A percentile compares a stretch with the other conserved stretches of the same genome.
Conservation (phyloP, 2,888 invertebrate genomes). For the Tenthredo distinguenda region DNA sequence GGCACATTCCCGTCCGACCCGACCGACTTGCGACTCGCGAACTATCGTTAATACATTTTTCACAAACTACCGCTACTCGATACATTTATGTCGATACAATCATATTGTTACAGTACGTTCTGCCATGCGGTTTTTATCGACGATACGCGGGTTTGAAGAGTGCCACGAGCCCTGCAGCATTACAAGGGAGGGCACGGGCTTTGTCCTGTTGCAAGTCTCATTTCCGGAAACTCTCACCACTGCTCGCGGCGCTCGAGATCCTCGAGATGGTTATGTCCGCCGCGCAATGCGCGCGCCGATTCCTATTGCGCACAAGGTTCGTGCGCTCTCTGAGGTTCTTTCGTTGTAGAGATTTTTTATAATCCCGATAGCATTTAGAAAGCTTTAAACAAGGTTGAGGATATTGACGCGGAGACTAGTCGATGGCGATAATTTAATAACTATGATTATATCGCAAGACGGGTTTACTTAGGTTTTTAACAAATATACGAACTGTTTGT, state of each 20-base stretch:
- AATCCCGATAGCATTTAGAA: neutral
- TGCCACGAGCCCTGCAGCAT: slow-evolving; percentile 65
- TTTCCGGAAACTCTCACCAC: slow-evolving; percentile 63
- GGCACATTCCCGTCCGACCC: slow-evolving; percentile 61
- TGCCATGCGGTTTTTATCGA: slow-evolving; percentile 55
- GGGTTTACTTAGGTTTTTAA: neutral
- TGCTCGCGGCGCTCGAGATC: slow-evolving; percentile 57
- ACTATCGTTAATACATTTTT: slow-evolving; percentile 55
- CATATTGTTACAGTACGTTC: slow-evolving; percentile 49
- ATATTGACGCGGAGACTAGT: neutral
- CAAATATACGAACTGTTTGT: neutral
- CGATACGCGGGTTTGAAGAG: slow-evolving; percentile 56
- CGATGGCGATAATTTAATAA: neutral
- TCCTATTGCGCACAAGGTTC: slow-evolving; percentile 29
- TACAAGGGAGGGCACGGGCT: slow-evolving; percentile 65
- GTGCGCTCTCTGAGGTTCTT: neutral
- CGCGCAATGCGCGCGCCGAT: slow-evolving; percentile 55
- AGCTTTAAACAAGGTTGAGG: neutral
- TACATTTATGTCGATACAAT: slow-evolving; percentile 56
- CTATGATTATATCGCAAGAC: neutral
- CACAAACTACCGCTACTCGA: slow-evolving; percentile 47
- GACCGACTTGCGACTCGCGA: slow-evolving; percentile 47
- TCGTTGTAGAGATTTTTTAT: neutral
- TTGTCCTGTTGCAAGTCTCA: slow-evolving; percentile 67
- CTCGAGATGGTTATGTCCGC: slow-evolving; percentile 42